Percentiles rank a stretch among this genome's conserved stretches.
Conservation (phyloP, 2,797 vertebrate species). For the Manis crassicaudata region DNA sequence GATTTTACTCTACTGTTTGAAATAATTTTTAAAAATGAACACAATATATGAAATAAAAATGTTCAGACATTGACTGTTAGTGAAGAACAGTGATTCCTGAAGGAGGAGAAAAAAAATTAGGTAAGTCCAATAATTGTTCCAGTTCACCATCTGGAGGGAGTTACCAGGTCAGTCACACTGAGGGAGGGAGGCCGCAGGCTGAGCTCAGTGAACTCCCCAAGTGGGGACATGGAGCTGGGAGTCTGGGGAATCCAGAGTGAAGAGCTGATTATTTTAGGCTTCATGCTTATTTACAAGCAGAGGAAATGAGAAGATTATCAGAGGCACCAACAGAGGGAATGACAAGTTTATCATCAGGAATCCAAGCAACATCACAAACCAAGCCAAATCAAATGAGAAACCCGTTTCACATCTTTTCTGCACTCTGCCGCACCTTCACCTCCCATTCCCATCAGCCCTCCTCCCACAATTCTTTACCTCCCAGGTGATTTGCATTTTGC, state of each 20-base stretch:
- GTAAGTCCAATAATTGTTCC: background rate
- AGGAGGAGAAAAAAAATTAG: background rate
- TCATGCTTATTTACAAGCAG: background rate
- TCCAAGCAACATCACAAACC: background rate
- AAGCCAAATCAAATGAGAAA: background rate
- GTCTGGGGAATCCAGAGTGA: too few relatives aligned
- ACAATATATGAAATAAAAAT: background rate
- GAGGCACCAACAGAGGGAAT: background rate
- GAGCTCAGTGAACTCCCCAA: background rate
- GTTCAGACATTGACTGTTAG: background rate
- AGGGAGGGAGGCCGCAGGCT: background rate
- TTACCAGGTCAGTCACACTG: background rate
- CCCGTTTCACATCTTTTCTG: background rate
- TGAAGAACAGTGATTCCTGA: background rate
- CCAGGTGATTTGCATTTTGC: background rate
- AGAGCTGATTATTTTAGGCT: background rate
- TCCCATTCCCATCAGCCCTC: background rate
- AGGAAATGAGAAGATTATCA: background rate
- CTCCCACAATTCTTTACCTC: background rate
- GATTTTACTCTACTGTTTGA: background rate
- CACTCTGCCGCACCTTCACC: background rate
- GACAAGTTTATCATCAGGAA: background rate
- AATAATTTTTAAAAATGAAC: background rate
- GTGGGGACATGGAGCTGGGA: background rate
- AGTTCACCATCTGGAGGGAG: background rate